phyloP scores from a whole-genome alignment of 2,113 vertebrate genomes.

The Megaceryle torquata region DNA sequence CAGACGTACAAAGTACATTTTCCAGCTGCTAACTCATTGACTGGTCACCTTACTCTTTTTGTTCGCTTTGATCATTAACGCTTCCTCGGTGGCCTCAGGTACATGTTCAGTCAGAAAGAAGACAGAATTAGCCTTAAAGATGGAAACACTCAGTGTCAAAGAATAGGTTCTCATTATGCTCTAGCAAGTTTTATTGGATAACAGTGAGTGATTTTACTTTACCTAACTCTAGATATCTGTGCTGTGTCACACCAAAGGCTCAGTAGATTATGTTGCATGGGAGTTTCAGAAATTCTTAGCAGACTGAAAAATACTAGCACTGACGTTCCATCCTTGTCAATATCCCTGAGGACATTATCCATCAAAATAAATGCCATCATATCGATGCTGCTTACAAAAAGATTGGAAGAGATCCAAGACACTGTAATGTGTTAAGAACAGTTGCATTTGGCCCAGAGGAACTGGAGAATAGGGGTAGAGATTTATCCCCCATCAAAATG shows the following conservation, averaged over 20 bases:
- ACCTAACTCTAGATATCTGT: neutral
- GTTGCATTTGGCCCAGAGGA: neutral
- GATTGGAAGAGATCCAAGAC: neutral
- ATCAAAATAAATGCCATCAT: constrained; percentile 12
- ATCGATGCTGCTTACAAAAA: neutral
- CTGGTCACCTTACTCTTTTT: neutral
- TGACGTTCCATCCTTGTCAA: neutral
- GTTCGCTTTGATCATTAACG: neutral
- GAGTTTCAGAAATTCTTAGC: neutral
- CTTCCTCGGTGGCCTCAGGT: neutral
- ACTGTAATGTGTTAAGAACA: neutral
- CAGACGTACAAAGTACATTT: neutral
- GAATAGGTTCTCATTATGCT: neutral
- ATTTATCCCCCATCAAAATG: neutral
- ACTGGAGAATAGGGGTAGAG: neutral
- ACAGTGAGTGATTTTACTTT: neutral
- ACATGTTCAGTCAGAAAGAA: neutral
- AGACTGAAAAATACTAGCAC: neutral
- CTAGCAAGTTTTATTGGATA: neutral
- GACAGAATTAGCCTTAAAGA: neutral
- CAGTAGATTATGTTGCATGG: neutral
- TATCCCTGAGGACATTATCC: neutral
- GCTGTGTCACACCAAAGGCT: neutral
- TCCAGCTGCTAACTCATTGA: neutral
- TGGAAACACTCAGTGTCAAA: neutral